Evolutionary conservation across 2,888 invertebrate genomes (phyloP).

Genomic region (Ectropis crepuscularia): DNA sequence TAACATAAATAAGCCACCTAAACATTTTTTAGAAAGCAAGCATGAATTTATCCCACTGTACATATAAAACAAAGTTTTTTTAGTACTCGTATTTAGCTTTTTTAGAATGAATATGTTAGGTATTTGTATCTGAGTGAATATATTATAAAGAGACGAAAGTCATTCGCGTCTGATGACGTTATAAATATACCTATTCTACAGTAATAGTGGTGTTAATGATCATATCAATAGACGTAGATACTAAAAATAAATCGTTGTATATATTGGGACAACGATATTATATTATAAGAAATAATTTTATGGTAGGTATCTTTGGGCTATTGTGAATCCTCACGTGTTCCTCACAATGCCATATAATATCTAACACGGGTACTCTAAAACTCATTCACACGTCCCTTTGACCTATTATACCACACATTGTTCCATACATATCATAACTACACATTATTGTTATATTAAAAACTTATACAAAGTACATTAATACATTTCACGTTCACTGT

Average conservation of each 20-base stretch:
- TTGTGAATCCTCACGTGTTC: constrained; percentile 41
- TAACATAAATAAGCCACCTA: too few species aligned
- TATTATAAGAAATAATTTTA: constrained; percentile 6
- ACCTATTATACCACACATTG: constrained; percentile 39
- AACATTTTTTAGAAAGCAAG: too few species aligned
- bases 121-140: too few species aligned
- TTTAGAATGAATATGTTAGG: too few species aligned
- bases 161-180: too few species aligned
- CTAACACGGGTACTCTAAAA: constrained; percentile 43
- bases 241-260: too few species aligned
- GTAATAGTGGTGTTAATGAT: neutral
- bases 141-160: too few species aligned
- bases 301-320: constrained; percentile 9
- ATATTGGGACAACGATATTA: neutral
- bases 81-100: too few species aligned
- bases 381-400: constrained; percentile 44
- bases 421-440: constrained; percentile 44
- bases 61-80: too few species aligned
- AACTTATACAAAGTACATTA: constrained; percentile 76
- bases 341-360: constrained; percentile 42
- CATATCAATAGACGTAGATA: neutral
- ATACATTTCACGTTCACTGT: constrained; percentile 65
- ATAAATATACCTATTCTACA: too few species aligned
- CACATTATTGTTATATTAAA: constrained; percentile 78
- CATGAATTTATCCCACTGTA: too few species aligned